These are phyloP conservation scores for Marmota monax DNA, from an alignment of 2,113 vertebrate species.

Conservation along the genomic window DNA sequence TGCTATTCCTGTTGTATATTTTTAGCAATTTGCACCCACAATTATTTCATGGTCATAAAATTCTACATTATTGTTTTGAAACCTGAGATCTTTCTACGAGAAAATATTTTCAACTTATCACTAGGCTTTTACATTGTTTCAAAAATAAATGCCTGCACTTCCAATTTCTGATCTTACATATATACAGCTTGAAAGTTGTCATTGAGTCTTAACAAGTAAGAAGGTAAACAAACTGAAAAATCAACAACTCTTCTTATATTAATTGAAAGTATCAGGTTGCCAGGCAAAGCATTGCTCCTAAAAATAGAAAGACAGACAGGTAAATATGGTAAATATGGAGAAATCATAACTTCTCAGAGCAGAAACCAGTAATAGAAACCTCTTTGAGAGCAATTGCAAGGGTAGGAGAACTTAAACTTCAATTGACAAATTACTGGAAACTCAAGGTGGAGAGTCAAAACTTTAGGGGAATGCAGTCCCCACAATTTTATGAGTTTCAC, in stretches of 20 bases:
- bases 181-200: neutral
- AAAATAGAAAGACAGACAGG: neutral
- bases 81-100: neutral
- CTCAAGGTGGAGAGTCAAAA: neutral
- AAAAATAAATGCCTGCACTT: neutral
- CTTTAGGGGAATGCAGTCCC: neutral
- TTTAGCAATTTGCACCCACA: constrained; percentile 37
- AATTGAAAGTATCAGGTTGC: neutral
- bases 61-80: constrained; percentile 13
- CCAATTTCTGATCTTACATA: neutral
- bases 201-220: neutral
- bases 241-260: neutral
- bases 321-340: neutral
- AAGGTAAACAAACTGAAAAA: neutral
- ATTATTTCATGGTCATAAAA: neutral
- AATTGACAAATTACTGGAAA: neutral
- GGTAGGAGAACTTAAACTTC: neutral
- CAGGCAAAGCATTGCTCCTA: neutral
- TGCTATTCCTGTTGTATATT: neutral
- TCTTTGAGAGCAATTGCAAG: neutral
- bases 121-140: neutral
- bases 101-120: neutral
- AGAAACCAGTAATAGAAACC: neutral
- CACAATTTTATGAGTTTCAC: neutral
- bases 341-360: neutral